A percentile compares a stretch with the other conserved stretches of the same genome.
Conservation (phyloP, 1,140 invertebrate genomes). For the Macrostomum lignano region DNA sequence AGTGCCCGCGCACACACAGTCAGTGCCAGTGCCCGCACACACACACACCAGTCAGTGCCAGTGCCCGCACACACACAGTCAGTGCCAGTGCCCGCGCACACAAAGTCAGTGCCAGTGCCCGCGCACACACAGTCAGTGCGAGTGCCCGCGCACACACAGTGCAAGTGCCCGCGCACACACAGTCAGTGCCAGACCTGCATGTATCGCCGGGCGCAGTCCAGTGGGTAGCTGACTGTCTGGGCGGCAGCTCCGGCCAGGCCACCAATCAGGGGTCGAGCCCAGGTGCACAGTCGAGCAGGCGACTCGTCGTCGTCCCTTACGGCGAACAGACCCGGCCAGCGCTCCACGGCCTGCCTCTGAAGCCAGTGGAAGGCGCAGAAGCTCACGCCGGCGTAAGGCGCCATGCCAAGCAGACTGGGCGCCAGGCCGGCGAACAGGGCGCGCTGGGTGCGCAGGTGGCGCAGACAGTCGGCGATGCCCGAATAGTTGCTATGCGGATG, state of each 20-base stretch:
- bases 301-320: conserved; percentile 35
- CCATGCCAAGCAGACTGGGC: conserved; percentile 20
- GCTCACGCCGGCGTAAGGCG: conserved; percentile 30
- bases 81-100: too few species aligned
- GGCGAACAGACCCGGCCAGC: conserved; percentile 42
- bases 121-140: too few species aligned
- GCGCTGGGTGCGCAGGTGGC: conserved; percentile 34
- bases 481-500: too few species aligned
- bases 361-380: conserved; percentile 64
- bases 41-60: too few species aligned
- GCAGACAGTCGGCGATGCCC: conserved; percentile 13
- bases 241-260: conserved; percentile 55
- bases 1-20: too few species aligned
- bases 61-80: too few species aligned
- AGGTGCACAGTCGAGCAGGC: conserved; percentile 43
- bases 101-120: too few species aligned
- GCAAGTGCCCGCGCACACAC: too few species aligned
- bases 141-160: too few species aligned
- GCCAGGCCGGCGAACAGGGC: conserved; percentile 17
- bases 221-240: conserved; percentile 53
- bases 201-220: too few species aligned
- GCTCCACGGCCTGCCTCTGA: conserved; percentile 50
- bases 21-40: too few species aligned
- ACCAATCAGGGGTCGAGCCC: conserved; percentile 54
- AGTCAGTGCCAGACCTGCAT: too few species aligned